Evolutionary conservation across 2,888 invertebrate species (phyloP), one percentile per base, ranked within the genome.

Genomic region (Melanargia galathea): DNA sequence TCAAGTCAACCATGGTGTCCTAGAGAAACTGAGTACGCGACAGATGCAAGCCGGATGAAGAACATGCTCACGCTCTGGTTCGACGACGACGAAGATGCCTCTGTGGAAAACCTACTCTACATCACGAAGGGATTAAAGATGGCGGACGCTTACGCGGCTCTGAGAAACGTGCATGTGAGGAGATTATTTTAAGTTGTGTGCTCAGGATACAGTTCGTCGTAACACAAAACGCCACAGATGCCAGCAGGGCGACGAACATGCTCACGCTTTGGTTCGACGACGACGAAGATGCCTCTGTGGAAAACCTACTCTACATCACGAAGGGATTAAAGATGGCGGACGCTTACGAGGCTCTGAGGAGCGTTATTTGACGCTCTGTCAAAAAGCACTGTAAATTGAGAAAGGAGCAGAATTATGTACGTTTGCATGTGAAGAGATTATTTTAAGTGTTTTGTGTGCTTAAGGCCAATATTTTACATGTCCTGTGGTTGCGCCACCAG

Each of bases 41-140:
- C 93, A 0, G 93, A 94, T 13, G 86, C 83, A 1, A 93, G 94
- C 5, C 93, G 95, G 57, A 96, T 96, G 8, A 92, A 93, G 67
- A 94, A 94, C 72, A 95, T 98, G 95, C 86, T 98, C 5, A 94
- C 94, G 63, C 90, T 97, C 49, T 98, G 98, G 98, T 95, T 95
- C 64, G 96, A 96, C 67, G 96, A 96, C 66, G 96, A 96, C 68
- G 96, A 96, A 63, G 97, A 97, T 75, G 96, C 97, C 0, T 96
- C 95, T 0, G 92, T 96, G 0, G 97, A 97, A 72, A 96, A 95
- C 78, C 92, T 97, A 57, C 92, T 95, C 0, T 96, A 96, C 73
- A 95, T 94, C 64, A 90, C 97, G 72, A 96, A 96, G 78, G 96
- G 96, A 0, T 80, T 97, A 57, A 93, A 95, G 64, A 93, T 96